Percentiles rank a stretch among this genome's conserved stretches.
Conservation (phyloP, 2,888 invertebrate genomes). For the Abscondita cerata region DNA sequence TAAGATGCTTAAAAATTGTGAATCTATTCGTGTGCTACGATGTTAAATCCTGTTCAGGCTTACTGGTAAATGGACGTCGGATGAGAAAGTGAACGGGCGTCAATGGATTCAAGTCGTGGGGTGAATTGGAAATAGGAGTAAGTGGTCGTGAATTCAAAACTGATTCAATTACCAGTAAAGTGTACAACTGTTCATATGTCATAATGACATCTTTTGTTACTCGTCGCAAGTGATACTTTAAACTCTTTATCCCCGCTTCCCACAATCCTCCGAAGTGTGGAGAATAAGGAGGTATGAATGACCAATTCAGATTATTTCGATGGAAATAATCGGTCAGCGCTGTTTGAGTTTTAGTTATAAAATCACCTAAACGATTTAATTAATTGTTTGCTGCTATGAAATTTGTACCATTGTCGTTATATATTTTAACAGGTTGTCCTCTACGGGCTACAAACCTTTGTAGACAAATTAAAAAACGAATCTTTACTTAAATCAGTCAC, state of each 20-base stretch:
- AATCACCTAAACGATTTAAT: neutral
- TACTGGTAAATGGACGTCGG: neutral
- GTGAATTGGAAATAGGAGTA: neutral
- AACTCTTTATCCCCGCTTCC: neutral
- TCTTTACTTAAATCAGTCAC: neutral
- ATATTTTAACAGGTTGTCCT: neutral
- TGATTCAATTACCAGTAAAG: neutral
- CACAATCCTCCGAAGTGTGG: neutral
- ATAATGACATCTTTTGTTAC: neutral
- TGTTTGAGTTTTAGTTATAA: neutral
- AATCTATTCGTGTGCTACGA: neutral
- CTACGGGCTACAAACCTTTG: neutral
- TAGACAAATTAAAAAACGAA: neutral
- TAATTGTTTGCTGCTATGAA: neutral
- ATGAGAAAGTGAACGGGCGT: slow-evolving; percentile 4
- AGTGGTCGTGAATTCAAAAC: neutral
- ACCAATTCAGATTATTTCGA: neutral
- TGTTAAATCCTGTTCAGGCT: neutral
- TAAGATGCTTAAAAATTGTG: neutral
- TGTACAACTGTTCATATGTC: neutral
- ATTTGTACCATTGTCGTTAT: neutral
- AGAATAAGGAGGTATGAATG: neutral
- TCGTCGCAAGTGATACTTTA: neutral
- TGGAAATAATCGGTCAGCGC: neutral
- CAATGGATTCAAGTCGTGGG: neutral